Percentiles rank a stretch among this genome's conserved stretches.
These are phyloP conservation scores for Yponomeuta malinellus DNA, from an alignment of 2,888 invertebrate genomes.

Conservation along the genomic window DNA sequence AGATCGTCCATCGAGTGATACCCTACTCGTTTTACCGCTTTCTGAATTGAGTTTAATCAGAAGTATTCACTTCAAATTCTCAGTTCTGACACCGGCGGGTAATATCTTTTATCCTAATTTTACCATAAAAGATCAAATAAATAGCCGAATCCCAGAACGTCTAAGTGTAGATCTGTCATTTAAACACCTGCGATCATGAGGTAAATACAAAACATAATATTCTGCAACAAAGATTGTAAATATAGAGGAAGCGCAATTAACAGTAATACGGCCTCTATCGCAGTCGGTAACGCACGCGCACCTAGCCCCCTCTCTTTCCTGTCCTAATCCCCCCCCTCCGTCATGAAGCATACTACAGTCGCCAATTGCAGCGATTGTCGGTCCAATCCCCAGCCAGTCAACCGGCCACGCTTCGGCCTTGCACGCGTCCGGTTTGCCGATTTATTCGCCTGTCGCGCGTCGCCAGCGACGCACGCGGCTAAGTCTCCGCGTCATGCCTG, in stretches of 20 bases:
- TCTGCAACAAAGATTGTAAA: slow-evolving; percentile 64
- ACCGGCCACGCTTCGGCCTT: slow-evolving; percentile 78
- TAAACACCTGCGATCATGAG: slow-evolving; percentile 64
- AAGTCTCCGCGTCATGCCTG: slow-evolving; percentile 63
- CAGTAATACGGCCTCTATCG: slow-evolving; percentile 82
- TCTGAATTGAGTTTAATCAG: no score
- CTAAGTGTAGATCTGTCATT: no score
- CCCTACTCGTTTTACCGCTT: no score
- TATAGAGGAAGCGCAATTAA: slow-evolving; percentile 85
- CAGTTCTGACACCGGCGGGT: slow-evolving; percentile 11
- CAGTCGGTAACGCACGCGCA: slow-evolving; percentile 78
- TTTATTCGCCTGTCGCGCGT: slow-evolving; percentile 60
- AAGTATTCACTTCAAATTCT: no score
- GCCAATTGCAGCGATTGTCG: slow-evolving; percentile 69
- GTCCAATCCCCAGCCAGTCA: slow-evolving; percentile 51
- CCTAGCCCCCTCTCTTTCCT: slow-evolving; percentile 89
- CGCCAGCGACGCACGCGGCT: slow-evolving; percentile 64
- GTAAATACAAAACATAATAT: not conserved
- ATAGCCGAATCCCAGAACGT: no score
- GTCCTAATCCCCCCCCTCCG: slow-evolving; percentile 42
- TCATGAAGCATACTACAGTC: slow-evolving; percentile 62
- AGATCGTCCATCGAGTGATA: no score
- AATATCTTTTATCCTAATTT: no score
- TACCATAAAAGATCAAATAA: no score
- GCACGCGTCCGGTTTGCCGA: slow-evolving; percentile 81